A percentile compares a stretch with the other conserved stretches of the same genome.
Conservation (phyloP, 37 sponge, comb jelly and placozoan species). For the Petrosia ficiformis region DNA sequence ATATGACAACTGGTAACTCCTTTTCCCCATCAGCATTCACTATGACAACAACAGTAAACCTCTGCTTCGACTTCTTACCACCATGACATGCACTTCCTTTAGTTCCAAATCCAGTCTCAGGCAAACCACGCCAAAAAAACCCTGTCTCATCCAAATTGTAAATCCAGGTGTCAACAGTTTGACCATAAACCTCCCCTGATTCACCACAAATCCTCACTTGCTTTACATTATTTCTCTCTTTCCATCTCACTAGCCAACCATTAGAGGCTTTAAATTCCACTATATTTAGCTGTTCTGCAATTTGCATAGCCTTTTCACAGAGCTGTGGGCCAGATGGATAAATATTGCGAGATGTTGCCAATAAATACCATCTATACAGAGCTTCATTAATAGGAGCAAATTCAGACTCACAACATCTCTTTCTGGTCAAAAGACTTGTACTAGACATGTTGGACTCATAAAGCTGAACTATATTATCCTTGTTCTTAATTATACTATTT, state of each 20-base stretch:
- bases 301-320: slow-evolving; percentile 62
- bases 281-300: slow-evolving; percentile 30
- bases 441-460: slow-evolving; percentile 30
- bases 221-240: slow-evolving; percentile 45
- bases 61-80: slow-evolving; percentile 63
- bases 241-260: slow-evolving; percentile 73
- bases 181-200: slow-evolving; percentile 42
- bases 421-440: slow-evolving; percentile 3
- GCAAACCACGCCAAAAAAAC: slow-evolving; percentile 51
- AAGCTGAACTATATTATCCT: slow-evolving; percentile 24
- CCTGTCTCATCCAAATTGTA: slow-evolving; percentile 58
- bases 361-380: slow-evolving; percentile 38
- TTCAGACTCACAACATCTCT: slow-evolving; percentile 14
- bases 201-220: slow-evolving; percentile 62
- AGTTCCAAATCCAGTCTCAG: slow-evolving; percentile 47
- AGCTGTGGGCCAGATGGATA: slow-evolving; percentile 46
- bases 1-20: slow-evolving; percentile 43
- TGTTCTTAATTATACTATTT: slow-evolving; percentile 30
- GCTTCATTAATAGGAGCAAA: slow-evolving; percentile 45
- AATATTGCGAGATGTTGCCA: slow-evolving; percentile 43
- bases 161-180: slow-evolving; percentile 53
- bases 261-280: slow-evolving; percentile 62
- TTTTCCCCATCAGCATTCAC: slow-evolving; percentile 55
- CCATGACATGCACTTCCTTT: slow-evolving; percentile 37
- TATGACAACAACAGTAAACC: slow-evolving; percentile 54